These are phyloP conservation scores for Cassiopea xamachana DNA, from an alignment of 30 jellyfish, hydroid and myxozoan species.

Conservation along the genomic window DNA sequence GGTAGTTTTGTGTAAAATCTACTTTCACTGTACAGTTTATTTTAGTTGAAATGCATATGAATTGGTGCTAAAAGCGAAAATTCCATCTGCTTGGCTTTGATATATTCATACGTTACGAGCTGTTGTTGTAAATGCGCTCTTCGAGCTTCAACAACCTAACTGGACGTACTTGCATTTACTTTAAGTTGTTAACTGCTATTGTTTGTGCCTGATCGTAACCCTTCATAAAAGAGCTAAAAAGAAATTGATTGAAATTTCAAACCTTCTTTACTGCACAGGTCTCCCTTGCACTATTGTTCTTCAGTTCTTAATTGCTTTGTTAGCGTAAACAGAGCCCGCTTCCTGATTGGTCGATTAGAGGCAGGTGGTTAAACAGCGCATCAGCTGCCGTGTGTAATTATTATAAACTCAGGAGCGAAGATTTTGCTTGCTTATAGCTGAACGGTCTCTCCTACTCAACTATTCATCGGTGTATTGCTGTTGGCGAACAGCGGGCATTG, in stretches of 20 bases:
- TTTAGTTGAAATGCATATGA: too few species aligned
- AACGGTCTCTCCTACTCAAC: constrained; percentile 61
- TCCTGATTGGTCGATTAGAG: constrained; percentile 82
- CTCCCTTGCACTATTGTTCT: constrained; percentile 68
- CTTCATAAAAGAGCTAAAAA: constrained; percentile 2
- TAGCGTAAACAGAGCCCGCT: constrained; percentile 85
- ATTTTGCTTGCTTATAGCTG: constrained; percentile 75
- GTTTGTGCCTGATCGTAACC: constrained; percentile 7
- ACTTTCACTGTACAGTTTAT: too few species aligned
- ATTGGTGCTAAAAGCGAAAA: too few species aligned
- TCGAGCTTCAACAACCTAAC: background rate
- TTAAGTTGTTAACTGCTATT: background rate
- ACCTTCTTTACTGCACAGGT: constrained; percentile 67
- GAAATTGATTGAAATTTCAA: constrained; percentile 67
- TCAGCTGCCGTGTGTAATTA: constrained; percentile 92
- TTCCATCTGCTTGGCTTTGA: background rate
- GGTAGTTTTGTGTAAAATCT: too few species aligned
- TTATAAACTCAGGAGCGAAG: constrained; percentile 76
- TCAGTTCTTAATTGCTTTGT: constrained; percentile 87
- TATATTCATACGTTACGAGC: background rate
- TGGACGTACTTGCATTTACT: constrained; percentile 1
- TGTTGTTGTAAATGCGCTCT: too few species aligned
- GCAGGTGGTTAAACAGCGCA: constrained; percentile 95
- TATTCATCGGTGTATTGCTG: constrained; percentile 48
- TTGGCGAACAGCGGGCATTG: constrained; percentile 66